These are phyloP conservation scores for Siniperca knerii DNA, from an alignment of 2,113 vertebrate genomes.

Conservation along the genomic window DNA sequence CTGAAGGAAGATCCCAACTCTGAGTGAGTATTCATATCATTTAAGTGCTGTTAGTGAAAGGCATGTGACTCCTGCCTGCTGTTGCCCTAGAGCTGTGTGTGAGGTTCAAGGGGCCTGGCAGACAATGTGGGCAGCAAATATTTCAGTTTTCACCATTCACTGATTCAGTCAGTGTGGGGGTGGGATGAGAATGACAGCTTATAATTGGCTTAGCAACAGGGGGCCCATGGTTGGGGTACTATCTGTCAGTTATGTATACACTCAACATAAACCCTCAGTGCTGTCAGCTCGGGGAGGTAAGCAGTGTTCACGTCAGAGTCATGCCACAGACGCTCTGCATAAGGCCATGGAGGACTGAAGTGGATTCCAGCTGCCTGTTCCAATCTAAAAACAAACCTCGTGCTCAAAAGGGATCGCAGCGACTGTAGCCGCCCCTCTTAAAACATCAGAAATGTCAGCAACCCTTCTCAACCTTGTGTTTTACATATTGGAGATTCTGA, in stretches of 20 bases:
- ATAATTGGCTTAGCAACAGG: conserved; percentile 55
- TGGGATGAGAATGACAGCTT: conserved; percentile 54
- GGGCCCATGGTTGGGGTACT: background rate
- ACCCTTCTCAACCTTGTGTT: background rate
- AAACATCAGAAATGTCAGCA: conserved; percentile 9
- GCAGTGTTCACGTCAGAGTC: conserved; percentile 32
- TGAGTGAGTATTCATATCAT: conserved; percentile 85
- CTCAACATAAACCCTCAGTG: conserved; percentile 28
- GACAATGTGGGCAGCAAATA: conserved; percentile 17
- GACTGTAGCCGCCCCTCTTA: background rate
- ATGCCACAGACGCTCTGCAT: conserved; percentile 31
- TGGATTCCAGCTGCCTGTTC: conserved; percentile 55
- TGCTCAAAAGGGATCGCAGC: conserved; percentile 20
- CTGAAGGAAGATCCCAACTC: conserved; percentile 87
- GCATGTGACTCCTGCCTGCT: conserved; percentile 17
- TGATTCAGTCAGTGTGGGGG: conserved; percentile 53
- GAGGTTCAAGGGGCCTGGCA: conserved; percentile 35
- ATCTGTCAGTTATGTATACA: conserved; percentile 45
- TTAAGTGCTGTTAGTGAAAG: background rate
- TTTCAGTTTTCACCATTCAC: conserved; percentile 44
- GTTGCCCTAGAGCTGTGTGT: conserved; percentile 28
- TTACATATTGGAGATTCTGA: background rate
- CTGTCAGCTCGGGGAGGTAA: conserved; percentile 34
- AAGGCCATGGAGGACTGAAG: conserved; percentile 43
- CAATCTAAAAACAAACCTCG: conserved; percentile 71